Conservation (phyloP, 2,113 vertebrate genomes). For the Etia nguti region DNA sequence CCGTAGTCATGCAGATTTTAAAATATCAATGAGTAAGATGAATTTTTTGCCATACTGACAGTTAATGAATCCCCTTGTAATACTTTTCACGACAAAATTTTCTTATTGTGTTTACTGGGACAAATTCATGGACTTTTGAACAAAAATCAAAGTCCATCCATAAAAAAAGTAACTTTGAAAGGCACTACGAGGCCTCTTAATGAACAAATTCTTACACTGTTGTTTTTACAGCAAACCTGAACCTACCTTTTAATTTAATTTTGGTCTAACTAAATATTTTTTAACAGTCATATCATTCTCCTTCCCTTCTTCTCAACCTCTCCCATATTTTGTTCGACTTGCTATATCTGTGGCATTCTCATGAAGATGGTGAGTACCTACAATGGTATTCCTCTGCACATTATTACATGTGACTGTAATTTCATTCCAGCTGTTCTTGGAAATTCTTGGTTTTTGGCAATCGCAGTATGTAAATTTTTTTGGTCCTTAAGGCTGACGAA, state of each 20-base stretch:
- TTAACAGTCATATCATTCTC: not conserved
- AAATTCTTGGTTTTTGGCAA: not conserved
- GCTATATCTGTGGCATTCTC: constrained; percentile 20
- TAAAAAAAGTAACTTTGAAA: not conserved
- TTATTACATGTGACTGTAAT: not conserved
- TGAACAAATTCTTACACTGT: not conserved
- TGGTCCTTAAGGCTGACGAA: not conserved
- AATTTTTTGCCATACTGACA: not conserved
- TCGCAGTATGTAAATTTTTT: not conserved
- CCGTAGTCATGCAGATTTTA: not conserved
- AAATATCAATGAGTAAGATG: not conserved
- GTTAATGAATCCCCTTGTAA: not conserved
- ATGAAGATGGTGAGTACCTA: constrained; percentile 53
- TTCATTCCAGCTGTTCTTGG: not conserved
- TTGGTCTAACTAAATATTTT: not conserved
- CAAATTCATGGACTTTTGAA: not conserved
- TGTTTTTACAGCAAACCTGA: not conserved
- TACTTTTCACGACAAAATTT: not conserved
- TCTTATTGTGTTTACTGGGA: not conserved
- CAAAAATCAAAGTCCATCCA: not conserved
- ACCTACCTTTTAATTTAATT: not conserved
- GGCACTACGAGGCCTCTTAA: not conserved
- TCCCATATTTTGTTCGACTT: constrained; percentile 11
- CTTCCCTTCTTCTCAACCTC: not conserved
- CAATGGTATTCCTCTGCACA: not conserved